A percentile compares a stretch with the other conserved stretches of the same genome.
Conservation (phyloP, 1,140 invertebrate species). For the Lucilia cuprina region DNA sequence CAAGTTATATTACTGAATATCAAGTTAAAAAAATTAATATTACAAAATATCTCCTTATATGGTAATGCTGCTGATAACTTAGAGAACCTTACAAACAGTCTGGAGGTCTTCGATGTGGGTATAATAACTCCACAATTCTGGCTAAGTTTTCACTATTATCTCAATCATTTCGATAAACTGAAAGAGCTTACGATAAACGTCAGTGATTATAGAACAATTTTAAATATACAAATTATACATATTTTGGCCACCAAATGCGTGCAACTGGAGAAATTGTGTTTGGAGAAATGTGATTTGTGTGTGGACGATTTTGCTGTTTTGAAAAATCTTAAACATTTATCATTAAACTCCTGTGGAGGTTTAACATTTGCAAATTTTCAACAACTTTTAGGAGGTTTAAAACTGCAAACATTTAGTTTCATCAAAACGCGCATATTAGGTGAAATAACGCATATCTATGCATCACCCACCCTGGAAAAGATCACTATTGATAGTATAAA, state of each 20-base stretch:
- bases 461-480: not conserved
- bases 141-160: not conserved
- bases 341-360: not conserved
- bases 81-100: no score
- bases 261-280: not conserved
- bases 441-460: not conserved
- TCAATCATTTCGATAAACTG: not conserved
- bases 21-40: not conserved
- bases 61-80: not conserved
- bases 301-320: not conserved
- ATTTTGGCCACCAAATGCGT: not conserved
- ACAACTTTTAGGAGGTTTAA: not conserved
- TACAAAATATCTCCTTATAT: not conserved
- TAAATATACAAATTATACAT: not conserved
- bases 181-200: not conserved
- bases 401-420: not conserved
- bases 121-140: not conserved
- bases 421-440: not conserved
- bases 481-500: not conserved
- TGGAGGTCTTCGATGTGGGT: not conserved
- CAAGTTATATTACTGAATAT: not conserved
- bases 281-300: conserved; percentile 1
- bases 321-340: not conserved
- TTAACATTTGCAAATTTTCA: conserved; percentile 7
- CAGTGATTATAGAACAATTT: not conserved